phyloP scores from a whole-genome alignment of 2,888 invertebrate species.

The Anodontia alba region DNA sequence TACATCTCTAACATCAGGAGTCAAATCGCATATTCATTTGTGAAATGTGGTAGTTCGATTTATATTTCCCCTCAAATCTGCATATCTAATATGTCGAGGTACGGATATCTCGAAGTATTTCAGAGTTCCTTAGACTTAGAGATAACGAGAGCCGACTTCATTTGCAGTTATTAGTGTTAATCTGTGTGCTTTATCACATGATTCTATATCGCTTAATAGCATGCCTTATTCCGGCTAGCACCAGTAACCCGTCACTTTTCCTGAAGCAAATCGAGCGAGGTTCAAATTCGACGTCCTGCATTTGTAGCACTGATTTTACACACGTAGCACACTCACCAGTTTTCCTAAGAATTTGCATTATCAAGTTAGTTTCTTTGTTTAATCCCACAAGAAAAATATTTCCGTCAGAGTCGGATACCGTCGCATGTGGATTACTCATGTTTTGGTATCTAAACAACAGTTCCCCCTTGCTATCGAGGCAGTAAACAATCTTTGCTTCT shows the following conservation, averaged over 20 bases:
- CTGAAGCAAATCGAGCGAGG: background rate
- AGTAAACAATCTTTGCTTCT: background rate
- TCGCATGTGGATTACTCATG: background rate
- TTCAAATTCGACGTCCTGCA: background rate
- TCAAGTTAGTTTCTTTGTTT: background rate
- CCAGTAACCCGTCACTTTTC: conserved; percentile 1
- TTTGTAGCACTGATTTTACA: background rate
- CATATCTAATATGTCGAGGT: no score
- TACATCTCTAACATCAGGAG: no score
- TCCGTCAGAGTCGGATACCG: background rate
- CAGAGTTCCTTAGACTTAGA: no score
- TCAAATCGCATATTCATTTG: no score
- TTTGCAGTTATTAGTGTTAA: no score
- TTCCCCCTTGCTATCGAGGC: background rate
- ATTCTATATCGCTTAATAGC: background rate
- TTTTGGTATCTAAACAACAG: background rate
- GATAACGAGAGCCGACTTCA: no score
- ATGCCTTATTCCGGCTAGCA: conserved; percentile 5
- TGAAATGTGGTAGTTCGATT: no score
- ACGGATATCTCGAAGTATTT: no score
- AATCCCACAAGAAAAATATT: conserved; percentile 5
- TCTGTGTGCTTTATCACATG: no score
- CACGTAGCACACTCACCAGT: background rate
- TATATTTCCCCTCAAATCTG: no score
- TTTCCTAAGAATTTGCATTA: conserved; percentile 4